A percentile compares a stretch with the other conserved stretches of the same genome.
Conservation (phyloP, 2,113 vertebrate genomes). For the Anthoscopus minutus region DNA sequence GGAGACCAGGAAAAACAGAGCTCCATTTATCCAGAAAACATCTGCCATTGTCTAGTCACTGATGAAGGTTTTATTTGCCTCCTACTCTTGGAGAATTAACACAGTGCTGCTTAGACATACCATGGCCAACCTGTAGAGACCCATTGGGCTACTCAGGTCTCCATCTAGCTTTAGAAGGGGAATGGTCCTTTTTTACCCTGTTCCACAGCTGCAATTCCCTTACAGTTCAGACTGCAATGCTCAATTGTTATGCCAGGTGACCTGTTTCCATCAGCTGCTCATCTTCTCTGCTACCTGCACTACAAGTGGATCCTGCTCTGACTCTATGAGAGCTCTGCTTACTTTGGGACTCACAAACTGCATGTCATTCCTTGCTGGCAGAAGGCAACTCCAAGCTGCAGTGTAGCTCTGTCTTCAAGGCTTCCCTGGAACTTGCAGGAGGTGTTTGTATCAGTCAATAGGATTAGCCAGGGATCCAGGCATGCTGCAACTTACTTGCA, state of each 20-base stretch:
- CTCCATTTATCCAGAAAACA: not conserved
- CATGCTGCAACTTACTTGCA: not conserved
- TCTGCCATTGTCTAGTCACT: not conserved
- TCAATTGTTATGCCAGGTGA: not conserved
- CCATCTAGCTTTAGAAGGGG: not conserved
- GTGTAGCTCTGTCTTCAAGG: not conserved
- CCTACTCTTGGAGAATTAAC: not conserved
- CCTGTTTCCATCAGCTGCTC: not conserved
- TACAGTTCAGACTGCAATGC: not conserved
- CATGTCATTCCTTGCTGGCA: not conserved
- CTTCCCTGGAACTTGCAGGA: not conserved
- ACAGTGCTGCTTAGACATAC: not conserved
- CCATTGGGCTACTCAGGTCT: not conserved
- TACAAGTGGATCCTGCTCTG: not conserved
- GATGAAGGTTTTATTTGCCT: not conserved
- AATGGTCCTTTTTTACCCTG: not conserved
- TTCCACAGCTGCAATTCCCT: not conserved
- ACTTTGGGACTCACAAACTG: not conserved
- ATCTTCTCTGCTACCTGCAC: not conserved
- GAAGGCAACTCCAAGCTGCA: not conserved
- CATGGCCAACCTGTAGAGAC: not conserved
- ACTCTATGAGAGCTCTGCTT: not conserved
- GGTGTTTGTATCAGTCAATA: not conserved
- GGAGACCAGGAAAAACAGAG: not conserved
- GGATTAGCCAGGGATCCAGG: not conserved